phyloP scores from a whole-genome alignment of 2,113 vertebrate genomes.

The Cyanistes caeruleus region DNA sequence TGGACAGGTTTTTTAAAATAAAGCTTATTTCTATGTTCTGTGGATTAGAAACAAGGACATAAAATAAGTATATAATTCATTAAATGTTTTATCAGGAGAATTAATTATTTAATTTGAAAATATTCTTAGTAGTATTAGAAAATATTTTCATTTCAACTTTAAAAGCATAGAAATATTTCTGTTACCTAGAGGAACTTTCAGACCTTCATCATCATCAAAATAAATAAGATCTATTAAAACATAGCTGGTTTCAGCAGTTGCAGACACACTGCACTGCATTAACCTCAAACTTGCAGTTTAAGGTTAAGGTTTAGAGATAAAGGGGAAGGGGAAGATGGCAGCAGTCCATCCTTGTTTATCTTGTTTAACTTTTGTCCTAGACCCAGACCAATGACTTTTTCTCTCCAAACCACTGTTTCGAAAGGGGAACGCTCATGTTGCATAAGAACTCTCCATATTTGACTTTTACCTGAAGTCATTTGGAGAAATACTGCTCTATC shows the following conservation, averaged over 20 bases:
- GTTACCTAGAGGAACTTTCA: not conserved
- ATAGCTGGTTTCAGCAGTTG: not conserved
- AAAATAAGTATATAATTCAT: not conserved
- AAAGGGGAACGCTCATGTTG: constrained; percentile 34
- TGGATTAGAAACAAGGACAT: not conserved
- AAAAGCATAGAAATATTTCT: not conserved
- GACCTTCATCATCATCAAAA: not conserved
- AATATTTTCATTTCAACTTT: not conserved
- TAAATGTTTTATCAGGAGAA: not conserved
- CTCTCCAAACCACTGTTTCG: not conserved
- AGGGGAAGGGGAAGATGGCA: constrained; percentile 14
- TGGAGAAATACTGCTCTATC: not conserved
- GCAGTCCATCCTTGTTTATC: not conserved
- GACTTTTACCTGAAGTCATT: not conserved
- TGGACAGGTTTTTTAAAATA: not conserved
- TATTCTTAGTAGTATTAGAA: not conserved
- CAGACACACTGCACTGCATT: not conserved
- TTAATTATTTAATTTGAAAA: not conserved
- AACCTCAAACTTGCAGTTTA: not conserved
- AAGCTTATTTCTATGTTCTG: not conserved
- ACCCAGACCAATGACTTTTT: not conserved
- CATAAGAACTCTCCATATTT: not conserved
- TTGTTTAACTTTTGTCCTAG: not conserved
- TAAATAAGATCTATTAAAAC: not conserved
- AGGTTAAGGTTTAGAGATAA: constrained; percentile 40